Percentiles rank a stretch among this genome's conserved stretches.
These are phyloP conservation scores for Kryptolebias ocellatus DNA, from an alignment of 2,797 vertebrate genomes.

Conservation along the genomic window DNA sequence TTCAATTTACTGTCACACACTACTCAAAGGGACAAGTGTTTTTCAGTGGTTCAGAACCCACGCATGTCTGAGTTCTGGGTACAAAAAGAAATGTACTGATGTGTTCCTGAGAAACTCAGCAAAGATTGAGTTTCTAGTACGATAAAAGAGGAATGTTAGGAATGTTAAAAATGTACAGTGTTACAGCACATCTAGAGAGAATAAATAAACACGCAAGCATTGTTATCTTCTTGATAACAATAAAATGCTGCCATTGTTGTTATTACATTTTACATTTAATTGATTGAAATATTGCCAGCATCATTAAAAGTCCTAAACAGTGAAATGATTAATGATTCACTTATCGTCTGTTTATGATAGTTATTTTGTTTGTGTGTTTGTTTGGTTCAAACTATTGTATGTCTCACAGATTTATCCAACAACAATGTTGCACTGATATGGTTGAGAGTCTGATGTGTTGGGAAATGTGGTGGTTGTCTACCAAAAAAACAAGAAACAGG, in stretches of 20 bases:
- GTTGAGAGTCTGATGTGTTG: neutral
- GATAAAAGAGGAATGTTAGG: slow-evolving; percentile 73
- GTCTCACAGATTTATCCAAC: no score
- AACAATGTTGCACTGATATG: neutral
- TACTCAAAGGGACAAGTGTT: neutral
- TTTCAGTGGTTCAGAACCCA: neutral
- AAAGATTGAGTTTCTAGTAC: slow-evolving; percentile 72
- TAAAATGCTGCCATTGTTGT: no score
- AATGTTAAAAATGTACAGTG: slow-evolving; percentile 80
- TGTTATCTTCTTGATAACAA: neutral
- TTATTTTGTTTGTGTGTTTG: no score
- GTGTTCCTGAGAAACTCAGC: slow-evolving; percentile 22
- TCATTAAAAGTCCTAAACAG: no score
- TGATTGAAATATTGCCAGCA: no score
- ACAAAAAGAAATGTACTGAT: slow-evolving; percentile 5
- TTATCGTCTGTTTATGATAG: no score
- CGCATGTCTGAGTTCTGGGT: neutral
- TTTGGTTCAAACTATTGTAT: no score
- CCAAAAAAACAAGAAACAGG: no score
- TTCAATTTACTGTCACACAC: neutral
- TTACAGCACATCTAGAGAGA: slow-evolving; percentile 50
- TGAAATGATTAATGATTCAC: no score
- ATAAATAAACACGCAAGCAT: slow-evolving; percentile 5
- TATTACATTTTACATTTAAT: no score
- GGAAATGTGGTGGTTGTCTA: no score